Base-by-base conservation (phyloP, 2,797 vertebrate species). In the Danionella dracula region DNA sequence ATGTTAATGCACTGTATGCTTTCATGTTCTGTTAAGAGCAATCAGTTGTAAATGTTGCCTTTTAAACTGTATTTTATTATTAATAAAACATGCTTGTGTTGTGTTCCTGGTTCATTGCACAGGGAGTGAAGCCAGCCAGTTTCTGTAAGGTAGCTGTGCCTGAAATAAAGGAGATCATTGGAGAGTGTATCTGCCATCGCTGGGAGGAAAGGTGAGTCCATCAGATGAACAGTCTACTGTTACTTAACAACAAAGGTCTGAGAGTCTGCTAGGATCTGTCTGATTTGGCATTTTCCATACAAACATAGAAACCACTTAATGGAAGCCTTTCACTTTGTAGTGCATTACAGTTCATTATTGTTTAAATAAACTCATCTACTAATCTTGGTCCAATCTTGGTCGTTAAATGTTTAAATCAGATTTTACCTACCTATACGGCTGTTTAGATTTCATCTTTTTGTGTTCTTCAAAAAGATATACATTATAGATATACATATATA, bases 81-180 rank as follows among this genome's bases (percentile, higher is more conserved):
- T 31, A 9, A 9, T 31, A 31, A 31, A 1, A 31, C 3, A 5
- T 61, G 58, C 32, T 8, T 54, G 40, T 54, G 38, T 10, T 64
- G 9, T 15, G 44, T 12, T 17, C 34, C n/a, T 45, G 6, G 45
- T 54, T 38, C 29, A 5, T 15, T 54, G 4, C 76, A 19, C 70
- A 99, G 96, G 97, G 97, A 48, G 94, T 99, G 81, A 99, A 99
- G 83, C 97, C 97, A 48, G 97, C 94, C 78, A 99, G 97, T 84
- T 99, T 92, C 83, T 87, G 90, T 78, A 99, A 98, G 86, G 93
- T 99, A 70, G 90, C 90, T 0, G 93, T 96, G 76, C 96, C 96
- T 55, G 97, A 99, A 88, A 95, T 99, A 60, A 99, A 98, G 79
- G 97, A 99, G 85, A 99, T 99, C 81, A 99, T 99, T 56, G 96